Conservation (phyloP, 1,140 invertebrate species). For the Colletes gigas region DNA sequence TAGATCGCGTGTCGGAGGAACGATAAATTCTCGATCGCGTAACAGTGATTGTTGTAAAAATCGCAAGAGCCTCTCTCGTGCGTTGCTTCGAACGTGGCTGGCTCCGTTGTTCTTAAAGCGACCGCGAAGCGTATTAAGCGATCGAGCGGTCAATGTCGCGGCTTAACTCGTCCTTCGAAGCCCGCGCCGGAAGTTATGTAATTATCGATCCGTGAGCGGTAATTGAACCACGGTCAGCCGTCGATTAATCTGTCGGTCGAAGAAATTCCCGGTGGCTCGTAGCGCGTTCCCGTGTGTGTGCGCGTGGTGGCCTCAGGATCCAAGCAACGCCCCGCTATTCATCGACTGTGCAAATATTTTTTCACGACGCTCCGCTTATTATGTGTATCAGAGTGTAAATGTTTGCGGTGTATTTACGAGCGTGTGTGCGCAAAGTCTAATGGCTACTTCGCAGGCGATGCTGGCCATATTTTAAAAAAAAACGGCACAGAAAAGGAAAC, state of each 20-base stretch:
- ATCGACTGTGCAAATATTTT: conserved; percentile 35
- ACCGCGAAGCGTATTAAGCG: conserved; percentile 39
- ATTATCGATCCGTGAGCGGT: conserved; percentile 50
- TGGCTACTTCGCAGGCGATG: conserved; percentile 1
- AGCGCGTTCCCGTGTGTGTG: no score
- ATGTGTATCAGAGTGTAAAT: conserved; percentile 39
- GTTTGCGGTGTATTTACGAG: conserved; percentile 37
- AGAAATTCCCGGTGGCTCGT: not conserved
- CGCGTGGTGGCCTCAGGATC: not conserved
- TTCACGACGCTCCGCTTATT: conserved; percentile 21
- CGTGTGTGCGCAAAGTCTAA: conserved; percentile 13
- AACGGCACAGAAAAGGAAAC: not conserved
- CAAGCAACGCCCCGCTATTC: conserved; percentile 9
- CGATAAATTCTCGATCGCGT: no score
- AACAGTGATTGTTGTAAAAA: not conserved
- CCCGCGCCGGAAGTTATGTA: conserved; percentile 51
- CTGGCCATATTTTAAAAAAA: conserved; percentile 2
- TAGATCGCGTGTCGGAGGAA: no score
- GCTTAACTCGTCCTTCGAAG: conserved; percentile 30
- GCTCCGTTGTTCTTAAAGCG: conserved; percentile 10
- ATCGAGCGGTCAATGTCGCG: conserved; percentile 61
- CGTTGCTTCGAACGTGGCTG: no score
- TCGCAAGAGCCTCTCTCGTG: conserved; percentile 23
- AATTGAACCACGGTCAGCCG: conserved; percentile 29
- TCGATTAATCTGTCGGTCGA: conserved; percentile 17